These are phyloP conservation scores for Chymomyza amoena DNA, from an alignment of 2,888 invertebrate species.

Conservation along the genomic window DNA sequence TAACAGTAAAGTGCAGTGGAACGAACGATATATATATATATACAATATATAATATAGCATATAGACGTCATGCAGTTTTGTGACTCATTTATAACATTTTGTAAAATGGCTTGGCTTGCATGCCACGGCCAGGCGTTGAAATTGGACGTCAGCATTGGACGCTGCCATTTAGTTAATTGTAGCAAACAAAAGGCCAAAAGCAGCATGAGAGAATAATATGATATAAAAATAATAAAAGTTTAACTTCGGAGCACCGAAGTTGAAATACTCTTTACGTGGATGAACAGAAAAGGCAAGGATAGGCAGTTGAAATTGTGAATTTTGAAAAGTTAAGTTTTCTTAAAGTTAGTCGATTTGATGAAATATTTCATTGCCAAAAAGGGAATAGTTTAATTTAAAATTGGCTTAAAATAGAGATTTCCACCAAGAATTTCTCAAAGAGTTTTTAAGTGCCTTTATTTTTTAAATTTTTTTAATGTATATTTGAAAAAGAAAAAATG, in stretches of 20 bases:
- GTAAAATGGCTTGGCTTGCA: neutral
- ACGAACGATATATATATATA: neutral
- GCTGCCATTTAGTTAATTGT: conserved; percentile 4
- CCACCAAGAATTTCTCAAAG: too few relatives aligned
- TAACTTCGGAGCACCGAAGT: neutral
- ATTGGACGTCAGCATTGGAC: neutral
- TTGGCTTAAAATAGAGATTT: too few relatives aligned
- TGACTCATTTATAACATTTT: neutral
- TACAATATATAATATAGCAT: neutral
- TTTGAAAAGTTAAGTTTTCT: too few relatives aligned
- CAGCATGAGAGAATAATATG: neutral
- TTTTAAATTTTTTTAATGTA: too few relatives aligned
- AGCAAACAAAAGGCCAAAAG: neutral
- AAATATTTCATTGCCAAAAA: too few relatives aligned
- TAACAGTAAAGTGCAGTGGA: neutral
- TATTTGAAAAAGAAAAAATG: too few relatives aligned
- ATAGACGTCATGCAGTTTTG: neutral
- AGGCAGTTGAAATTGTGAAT: too few relatives aligned
- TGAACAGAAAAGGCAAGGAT: neutral
- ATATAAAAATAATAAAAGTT: too few relatives aligned
- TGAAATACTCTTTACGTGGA: neutral
- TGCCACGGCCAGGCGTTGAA: neutral
- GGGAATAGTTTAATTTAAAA: too few relatives aligned
- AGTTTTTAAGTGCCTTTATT: too few relatives aligned
- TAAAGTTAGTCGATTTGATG: too few relatives aligned